Conservation (phyloP, 1,140 invertebrate species). For the Hetaerina americana region DNA sequence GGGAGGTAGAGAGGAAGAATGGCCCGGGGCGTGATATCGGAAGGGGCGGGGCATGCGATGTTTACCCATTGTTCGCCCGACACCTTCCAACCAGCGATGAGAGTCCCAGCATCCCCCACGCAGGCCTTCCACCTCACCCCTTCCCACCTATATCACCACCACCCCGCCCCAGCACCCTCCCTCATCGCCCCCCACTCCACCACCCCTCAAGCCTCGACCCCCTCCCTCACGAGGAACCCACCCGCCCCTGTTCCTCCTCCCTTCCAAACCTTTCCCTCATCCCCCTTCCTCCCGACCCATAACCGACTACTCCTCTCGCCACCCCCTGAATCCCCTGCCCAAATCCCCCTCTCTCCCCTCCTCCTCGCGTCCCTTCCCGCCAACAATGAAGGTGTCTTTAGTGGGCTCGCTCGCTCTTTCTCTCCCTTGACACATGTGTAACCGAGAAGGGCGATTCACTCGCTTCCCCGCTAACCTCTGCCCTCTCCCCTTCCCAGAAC, state of each 20-base stretch:
- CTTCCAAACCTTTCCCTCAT: neutral
- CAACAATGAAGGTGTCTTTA: neutral
- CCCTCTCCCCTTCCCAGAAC: no score
- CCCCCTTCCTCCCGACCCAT: neutral
- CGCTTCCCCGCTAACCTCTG: no score
- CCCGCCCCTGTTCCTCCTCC: neutral
- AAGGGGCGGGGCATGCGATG: neutral
- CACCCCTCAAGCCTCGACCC: no score
- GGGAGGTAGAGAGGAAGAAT: no score
- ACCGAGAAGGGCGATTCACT: neutral
- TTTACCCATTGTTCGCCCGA: neutral
- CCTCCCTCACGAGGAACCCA: no score
- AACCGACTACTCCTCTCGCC: neutral
- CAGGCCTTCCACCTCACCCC: neutral
- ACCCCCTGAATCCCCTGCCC: neutral
- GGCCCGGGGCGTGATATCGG: neutral
- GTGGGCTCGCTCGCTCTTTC: neutral
- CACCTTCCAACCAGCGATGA: neutral
- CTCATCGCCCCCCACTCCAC: no score
- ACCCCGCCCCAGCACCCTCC: no score
- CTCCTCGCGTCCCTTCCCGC: neutral
- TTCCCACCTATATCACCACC: no score
- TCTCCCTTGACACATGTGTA: neutral
- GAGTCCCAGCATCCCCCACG: neutral
- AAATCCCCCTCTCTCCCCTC: neutral